A percentile compares a stretch with the other conserved stretches of the same genome.
These are phyloP conservation scores for Cheirogaleus major DNA, from an alignment of 2,797 vertebrate genomes.

Conservation along the genomic window DNA sequence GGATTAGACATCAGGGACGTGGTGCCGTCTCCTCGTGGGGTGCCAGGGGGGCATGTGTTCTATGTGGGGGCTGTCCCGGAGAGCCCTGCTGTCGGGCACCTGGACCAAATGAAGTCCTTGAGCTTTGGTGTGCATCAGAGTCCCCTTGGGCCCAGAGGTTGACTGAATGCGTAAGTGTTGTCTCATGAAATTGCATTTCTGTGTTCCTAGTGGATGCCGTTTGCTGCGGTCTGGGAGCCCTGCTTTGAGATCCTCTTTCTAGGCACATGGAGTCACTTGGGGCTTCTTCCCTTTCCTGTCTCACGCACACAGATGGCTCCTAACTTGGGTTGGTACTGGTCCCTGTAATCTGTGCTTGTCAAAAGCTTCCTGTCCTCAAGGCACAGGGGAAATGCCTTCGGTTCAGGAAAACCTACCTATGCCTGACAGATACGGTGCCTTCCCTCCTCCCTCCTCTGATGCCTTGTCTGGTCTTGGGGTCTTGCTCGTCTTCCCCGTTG, in stretches of 20 bases:
- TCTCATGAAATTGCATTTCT: not conserved
- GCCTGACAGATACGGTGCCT: not conserved
- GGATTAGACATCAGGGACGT: too few species aligned
- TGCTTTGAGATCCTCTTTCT: not conserved
- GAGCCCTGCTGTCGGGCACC: not conserved
- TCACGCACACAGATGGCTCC: accelerated
- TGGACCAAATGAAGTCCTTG: accelerated
- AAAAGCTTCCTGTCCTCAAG: not conserved
- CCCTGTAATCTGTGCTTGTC: not conserved
- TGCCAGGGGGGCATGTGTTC: not conserved
- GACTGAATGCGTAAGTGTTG: accelerated
- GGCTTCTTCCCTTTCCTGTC: not conserved
- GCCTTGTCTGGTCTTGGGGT: not conserved
- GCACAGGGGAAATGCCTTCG: not conserved
- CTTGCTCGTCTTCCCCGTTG: not conserved
- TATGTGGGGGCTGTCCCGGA: accelerated
- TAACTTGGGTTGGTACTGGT: not conserved
- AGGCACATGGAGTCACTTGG: accelerated
- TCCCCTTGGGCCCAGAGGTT: accelerated
- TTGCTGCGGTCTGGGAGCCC: not conserved
- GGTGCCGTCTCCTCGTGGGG: accelerated
- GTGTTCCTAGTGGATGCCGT: not conserved
- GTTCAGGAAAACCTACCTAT: too few species aligned
- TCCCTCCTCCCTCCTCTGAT: too few species aligned
- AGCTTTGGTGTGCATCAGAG: accelerated